phyloP scores from a whole-genome alignment of 2,888 invertebrate genomes.

The Rhopalosiphum nymphaeae region DNA sequence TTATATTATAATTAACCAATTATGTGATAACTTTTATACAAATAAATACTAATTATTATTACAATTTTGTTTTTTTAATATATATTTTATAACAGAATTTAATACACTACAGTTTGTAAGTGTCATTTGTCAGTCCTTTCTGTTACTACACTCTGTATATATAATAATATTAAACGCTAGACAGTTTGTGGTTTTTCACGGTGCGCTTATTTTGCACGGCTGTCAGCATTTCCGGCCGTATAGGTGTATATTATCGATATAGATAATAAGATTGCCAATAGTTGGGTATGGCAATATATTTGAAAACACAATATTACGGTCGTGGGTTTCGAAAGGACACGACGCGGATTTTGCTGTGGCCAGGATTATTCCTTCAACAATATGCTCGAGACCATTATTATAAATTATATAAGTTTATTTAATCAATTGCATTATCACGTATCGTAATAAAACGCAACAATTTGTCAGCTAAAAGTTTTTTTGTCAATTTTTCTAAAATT shows the following conservation, averaged over 20 bases:
- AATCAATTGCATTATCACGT: neutral
- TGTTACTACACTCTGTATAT: neutral
- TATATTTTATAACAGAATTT: neutral
- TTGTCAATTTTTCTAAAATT: no score
- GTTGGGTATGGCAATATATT: neutral
- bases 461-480: no score
- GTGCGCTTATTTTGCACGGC: conserved; percentile 36
- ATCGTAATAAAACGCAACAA: no score
- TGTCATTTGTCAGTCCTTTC: neutral
- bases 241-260: neutral
- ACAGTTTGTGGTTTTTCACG: conserved; percentile 17
- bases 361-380: neutral
- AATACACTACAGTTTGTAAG: neutral
- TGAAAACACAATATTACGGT: neutral
- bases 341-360: neutral
- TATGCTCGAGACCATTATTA: neutral
- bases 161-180: neutral
- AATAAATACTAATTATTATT: neutral
- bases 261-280: neutral
- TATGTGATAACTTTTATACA: neutral
- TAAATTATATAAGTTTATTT: neutral
- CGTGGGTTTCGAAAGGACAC: conserved; percentile 3
- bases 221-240: conserved; percentile 8
- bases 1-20: neutral
- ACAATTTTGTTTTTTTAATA: neutral